Conservation (phyloP, 2,113 vertebrate genomes). For the Trinectes maculatus region DNA sequence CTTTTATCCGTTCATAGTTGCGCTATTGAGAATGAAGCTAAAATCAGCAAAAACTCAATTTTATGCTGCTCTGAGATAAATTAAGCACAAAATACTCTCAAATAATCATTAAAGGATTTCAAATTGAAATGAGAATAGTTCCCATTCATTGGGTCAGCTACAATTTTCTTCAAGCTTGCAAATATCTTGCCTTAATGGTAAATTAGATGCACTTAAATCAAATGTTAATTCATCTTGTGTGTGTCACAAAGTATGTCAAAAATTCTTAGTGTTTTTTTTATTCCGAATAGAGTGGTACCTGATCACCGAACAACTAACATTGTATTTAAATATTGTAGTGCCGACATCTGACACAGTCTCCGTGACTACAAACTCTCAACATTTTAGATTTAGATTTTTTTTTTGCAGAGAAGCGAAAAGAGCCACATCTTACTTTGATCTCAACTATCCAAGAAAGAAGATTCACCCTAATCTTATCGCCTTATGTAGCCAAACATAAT, state of each 20-base stretch:
- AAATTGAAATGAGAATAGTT: slow-evolving; percentile 70
- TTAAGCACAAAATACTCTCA: slow-evolving; percentile 74
- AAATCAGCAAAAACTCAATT: slow-evolving; percentile 72
- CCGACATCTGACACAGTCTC: slow-evolving; percentile 10
- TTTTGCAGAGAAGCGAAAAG: slow-evolving; percentile 32
- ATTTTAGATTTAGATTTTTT: slow-evolving; percentile 33
- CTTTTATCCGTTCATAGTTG: slow-evolving; percentile 62
- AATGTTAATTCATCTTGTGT: slow-evolving; percentile 57
- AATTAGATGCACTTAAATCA: slow-evolving; percentile 59
- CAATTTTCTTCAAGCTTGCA: slow-evolving; percentile 68
- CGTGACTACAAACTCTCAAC: slow-evolving; percentile 20
- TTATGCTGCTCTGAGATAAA: slow-evolving; percentile 68
- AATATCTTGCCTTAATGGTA: slow-evolving; percentile 71
- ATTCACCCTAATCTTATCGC: slow-evolving; percentile 77
- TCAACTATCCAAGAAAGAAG: slow-evolving; percentile 56
- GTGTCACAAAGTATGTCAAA: no score
- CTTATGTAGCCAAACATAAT: slow-evolving; percentile 73
- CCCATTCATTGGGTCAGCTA: slow-evolving; percentile 61
- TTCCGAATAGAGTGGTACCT: no score
- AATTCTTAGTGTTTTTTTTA: no score
- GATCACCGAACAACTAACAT: slow-evolving; percentile 19
- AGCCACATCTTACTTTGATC: slow-evolving; percentile 72
- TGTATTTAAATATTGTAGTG: slow-evolving; percentile 34
- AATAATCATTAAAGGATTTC: slow-evolving; percentile 75
- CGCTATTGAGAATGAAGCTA: slow-evolving; percentile 56